phyloP scores from a whole-genome alignment of 92 coral and sea anemone genomes.

The Zoanthus sansibaricus region DNA sequence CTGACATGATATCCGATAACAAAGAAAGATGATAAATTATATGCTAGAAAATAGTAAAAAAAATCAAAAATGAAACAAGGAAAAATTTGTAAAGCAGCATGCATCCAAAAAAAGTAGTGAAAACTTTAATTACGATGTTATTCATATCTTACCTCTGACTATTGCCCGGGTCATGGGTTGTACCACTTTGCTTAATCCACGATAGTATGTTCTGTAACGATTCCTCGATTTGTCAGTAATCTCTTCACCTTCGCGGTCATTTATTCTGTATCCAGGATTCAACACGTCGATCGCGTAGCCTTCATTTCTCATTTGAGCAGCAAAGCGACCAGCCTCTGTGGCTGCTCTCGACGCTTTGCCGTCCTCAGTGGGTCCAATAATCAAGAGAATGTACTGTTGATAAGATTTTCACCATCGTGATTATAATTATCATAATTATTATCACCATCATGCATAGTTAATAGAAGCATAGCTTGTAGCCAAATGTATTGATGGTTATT shows the following conservation, averaged over 20 bases:
- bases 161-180: conserved; percentile 18
- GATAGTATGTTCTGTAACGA: conserved; percentile 43
- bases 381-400: conserved; percentile 19
- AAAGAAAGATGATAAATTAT: too few species aligned
- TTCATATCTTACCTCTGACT: conserved; percentile 19
- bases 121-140: not conserved
- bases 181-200: conserved; percentile 20
- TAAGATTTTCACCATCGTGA: too few species aligned
- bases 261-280: conserved; percentile 42
- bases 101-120: too few species aligned
- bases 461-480: too few species aligned
- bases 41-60: too few species aligned
- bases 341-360: conserved; percentile 27
- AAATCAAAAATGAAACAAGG: too few species aligned
- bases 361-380: conserved; percentile 45
- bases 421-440: too few species aligned
- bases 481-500: too few species aligned
- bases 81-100: too few species aligned
- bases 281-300: conserved; percentile 26
- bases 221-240: conserved; percentile 13
- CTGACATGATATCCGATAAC: too few species aligned
- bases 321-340: not conserved
- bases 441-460: too few species aligned
- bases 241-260: conserved; percentile 34
- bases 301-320: not conserved